Percentiles rank a stretch among this genome's conserved stretches.
Conservation (phyloP, 2,113 vertebrate species). For the Edolisoma coerulescens region DNA sequence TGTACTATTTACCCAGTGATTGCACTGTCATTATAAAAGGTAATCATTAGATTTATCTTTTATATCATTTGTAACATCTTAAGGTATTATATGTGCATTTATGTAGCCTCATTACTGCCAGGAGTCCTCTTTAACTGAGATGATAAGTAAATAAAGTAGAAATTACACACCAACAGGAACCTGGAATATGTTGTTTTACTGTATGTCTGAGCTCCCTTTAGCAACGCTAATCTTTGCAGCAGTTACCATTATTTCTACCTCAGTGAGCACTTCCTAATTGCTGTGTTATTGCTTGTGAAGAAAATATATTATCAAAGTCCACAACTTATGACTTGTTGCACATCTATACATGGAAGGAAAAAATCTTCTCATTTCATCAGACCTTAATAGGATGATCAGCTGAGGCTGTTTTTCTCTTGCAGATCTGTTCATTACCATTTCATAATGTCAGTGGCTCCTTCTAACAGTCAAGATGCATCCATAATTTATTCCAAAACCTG, state of each 20-base stretch:
- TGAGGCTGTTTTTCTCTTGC: conserved; percentile 40
- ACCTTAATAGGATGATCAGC: conserved; percentile 68
- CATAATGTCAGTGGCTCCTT: conserved; percentile 66
- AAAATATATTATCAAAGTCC: conserved; percentile 81
- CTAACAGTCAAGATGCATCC: conserved; percentile 66
- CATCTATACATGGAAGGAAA: conserved; percentile 43
- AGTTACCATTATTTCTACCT: conserved; percentile 82
- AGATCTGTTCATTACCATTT: conserved; percentile 64
- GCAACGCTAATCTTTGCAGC: conserved; percentile 74
- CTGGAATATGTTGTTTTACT: conserved; percentile 76
- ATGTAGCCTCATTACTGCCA: conserved; percentile 78
- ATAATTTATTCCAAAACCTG: conserved; percentile 77
- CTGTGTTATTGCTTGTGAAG: conserved; percentile 78
- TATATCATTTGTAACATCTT: conserved; percentile 75
- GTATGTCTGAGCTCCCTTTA: conserved; percentile 75
- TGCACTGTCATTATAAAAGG: conserved; percentile 74
- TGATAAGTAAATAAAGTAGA: conserved; percentile 83
- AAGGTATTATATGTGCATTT: conserved; percentile 67
- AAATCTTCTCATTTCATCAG: conserved; percentile 61
- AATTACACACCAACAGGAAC: conserved; percentile 77
- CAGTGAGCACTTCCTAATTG: conserved; percentile 80
- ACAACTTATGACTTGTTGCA: conserved; percentile 78
- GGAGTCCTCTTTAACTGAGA: conserved; percentile 78
- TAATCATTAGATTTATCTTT: conserved; percentile 81
- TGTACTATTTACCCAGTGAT: conserved; percentile 66